Conservation (phyloP, 2,797 vertebrate species). For the Petrocephalus sullivani region DNA sequence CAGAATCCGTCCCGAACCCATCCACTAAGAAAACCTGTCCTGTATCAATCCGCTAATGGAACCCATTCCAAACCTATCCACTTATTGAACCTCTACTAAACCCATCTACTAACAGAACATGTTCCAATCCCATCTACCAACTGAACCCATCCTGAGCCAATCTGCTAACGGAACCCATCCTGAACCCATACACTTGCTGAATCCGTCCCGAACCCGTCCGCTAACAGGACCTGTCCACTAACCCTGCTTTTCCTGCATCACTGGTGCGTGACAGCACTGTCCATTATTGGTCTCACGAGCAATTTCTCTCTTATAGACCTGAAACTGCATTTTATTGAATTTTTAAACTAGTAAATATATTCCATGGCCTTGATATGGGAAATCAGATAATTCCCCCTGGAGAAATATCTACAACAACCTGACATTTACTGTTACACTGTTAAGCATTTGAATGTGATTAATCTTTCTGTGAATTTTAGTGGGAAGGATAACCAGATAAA, state of each 20-base stretch:
- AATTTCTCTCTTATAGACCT: not conserved
- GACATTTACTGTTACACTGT: not conserved
- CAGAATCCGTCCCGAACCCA: not conserved
- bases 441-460: not conserved
- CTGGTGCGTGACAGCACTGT: not conserved
- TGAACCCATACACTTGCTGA: not conserved
- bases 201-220: no score
- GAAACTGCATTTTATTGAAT: conserved; percentile 13
- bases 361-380: not conserved
- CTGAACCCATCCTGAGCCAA: not conserved
- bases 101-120: no score
- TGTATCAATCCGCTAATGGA: not conserved
- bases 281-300: not conserved
- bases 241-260: not conserved
- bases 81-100: no score
- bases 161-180: not conserved
- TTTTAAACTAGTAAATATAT: conserved; percentile 5
- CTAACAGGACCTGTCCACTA: not conserved
- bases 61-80: no score
- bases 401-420: not conserved
- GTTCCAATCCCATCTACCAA: not conserved
- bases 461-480: not conserved
- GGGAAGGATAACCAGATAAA: not conserved
- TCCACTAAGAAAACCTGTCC: not conserved
- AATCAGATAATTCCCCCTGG: not conserved